phyloP scores from a whole-genome alignment of 2,797 vertebrate species.

The Pristis pectinata region DNA sequence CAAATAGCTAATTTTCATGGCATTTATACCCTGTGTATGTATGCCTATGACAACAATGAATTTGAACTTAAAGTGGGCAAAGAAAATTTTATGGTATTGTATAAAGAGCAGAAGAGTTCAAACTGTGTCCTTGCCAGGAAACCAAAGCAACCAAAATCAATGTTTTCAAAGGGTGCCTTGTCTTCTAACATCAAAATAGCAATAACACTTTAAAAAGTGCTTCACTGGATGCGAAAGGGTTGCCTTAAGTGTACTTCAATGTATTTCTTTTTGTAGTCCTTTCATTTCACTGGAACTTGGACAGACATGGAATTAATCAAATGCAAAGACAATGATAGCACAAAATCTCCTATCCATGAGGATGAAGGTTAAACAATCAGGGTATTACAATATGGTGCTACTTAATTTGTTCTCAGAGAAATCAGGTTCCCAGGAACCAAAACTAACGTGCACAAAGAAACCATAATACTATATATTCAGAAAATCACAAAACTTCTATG shows the following conservation, averaged over 20 bases:
- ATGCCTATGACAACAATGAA: too few species aligned
- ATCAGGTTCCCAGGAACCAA: not conserved
- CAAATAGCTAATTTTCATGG: too few species aligned
- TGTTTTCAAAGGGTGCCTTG: not conserved
- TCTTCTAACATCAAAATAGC: not conserved
- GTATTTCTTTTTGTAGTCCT: not conserved
- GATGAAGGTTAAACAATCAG: not conserved
- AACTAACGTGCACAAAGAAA: not conserved
- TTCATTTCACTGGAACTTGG: not conserved
- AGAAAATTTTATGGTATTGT: not conserved
- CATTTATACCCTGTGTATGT: too few species aligned
- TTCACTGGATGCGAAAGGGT: not conserved
- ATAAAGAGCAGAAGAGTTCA: not conserved
- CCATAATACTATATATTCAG: not conserved
- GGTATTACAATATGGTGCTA: not conserved
- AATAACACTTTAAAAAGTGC: not conserved
- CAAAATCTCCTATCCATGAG: not conserved
- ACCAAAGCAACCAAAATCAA: too few species aligned
- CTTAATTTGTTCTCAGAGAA: not conserved
- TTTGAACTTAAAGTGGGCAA: too few species aligned
- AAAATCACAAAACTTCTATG: not conserved
- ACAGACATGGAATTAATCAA: not conserved
- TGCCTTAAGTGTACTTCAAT: not conserved
- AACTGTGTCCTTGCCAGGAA: too few species aligned
- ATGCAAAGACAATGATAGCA: not conserved